A percentile compares a stretch with the other conserved stretches of the same genome.
These are phyloP conservation scores for Sminthurinus signatus DNA, from an alignment of 1,140 invertebrate species.

Conservation along the genomic window DNA sequence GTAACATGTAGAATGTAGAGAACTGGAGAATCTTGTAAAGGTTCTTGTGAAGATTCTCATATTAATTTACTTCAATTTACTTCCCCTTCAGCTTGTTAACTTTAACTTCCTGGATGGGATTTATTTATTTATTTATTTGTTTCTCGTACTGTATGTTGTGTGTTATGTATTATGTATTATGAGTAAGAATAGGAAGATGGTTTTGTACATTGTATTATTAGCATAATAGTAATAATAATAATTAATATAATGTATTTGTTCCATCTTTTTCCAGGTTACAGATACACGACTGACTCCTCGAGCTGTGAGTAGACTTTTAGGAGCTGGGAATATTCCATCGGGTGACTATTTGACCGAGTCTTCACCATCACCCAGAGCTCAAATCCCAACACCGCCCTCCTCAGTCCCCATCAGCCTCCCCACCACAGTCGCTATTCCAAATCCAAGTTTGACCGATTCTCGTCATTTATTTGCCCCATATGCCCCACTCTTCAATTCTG, in stretches of 20 bases:
- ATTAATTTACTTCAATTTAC: too few species aligned
- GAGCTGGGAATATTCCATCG: conserved; percentile 44
- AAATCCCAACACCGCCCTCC: conserved; percentile 59
- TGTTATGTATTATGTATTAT: too few species aligned
- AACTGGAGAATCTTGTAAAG: too few species aligned
- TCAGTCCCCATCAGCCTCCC: conserved; percentile 79
- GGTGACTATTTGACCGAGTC: conserved; percentile 29
- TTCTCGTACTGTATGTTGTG: too few species aligned
- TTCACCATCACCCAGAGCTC: conserved; percentile 48
- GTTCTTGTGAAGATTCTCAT: too few species aligned
- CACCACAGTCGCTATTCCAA: conserved; percentile 90
- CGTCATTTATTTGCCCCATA: conserved; percentile 81
- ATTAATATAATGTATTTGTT: conserved; percentile 12
- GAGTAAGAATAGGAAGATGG: too few species aligned
- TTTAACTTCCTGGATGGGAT: not conserved
- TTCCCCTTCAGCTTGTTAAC: too few species aligned
- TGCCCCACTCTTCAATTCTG: conserved; percentile 66
- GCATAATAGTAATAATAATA: not conserved
- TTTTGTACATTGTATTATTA: too few species aligned
- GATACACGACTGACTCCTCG: conserved; percentile 90
- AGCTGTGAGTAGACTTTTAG: conserved; percentile 76
- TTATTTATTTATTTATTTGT: too few species aligned
- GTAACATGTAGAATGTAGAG: too few species aligned
- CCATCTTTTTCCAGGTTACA: conserved; percentile 65
- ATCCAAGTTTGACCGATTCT: conserved; percentile 89